These are phyloP conservation scores for Xylota segnis DNA, from an alignment of 2,888 invertebrate species.

Conservation along the genomic window DNA sequence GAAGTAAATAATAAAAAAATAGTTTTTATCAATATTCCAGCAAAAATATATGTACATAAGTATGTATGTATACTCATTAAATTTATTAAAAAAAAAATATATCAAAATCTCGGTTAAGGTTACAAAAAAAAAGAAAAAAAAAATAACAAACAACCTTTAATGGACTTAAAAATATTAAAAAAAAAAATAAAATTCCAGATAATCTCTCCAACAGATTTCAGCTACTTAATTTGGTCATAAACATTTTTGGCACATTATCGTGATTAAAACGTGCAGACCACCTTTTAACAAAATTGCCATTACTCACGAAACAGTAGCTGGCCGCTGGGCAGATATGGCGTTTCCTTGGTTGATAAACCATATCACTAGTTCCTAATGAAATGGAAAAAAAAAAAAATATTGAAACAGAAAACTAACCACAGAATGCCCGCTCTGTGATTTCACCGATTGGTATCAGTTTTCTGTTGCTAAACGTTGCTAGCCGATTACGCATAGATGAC, in stretches of 20 bases:
- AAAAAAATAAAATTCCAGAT: background rate
- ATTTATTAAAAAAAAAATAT: too few species aligned
- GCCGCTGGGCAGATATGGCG: background rate
- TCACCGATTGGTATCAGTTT: constrained; percentile 8
- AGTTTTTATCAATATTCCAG: background rate
- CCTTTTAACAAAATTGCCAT: background rate
- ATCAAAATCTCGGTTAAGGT: background rate
- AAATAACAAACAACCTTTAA: background rate
- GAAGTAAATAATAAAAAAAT: background rate
- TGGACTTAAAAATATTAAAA: background rate
- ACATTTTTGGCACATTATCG: background rate
- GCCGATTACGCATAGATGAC: constrained; percentile 1
- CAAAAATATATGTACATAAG: too few species aligned
- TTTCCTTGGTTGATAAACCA: background rate
- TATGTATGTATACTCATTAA: background rate
- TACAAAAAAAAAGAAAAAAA: background rate
- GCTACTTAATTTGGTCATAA: background rate
- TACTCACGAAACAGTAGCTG: background rate
- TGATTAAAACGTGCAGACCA: background rate
- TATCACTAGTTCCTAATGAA: background rate
- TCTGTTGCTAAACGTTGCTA: background rate
- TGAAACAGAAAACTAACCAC: background rate
- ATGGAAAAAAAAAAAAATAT: background rate
- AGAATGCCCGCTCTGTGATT: background rate
- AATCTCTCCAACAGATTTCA: background rate